phyloP scores from a whole-genome alignment of 2,888 invertebrate species.

The Dascillus cervinus region DNA sequence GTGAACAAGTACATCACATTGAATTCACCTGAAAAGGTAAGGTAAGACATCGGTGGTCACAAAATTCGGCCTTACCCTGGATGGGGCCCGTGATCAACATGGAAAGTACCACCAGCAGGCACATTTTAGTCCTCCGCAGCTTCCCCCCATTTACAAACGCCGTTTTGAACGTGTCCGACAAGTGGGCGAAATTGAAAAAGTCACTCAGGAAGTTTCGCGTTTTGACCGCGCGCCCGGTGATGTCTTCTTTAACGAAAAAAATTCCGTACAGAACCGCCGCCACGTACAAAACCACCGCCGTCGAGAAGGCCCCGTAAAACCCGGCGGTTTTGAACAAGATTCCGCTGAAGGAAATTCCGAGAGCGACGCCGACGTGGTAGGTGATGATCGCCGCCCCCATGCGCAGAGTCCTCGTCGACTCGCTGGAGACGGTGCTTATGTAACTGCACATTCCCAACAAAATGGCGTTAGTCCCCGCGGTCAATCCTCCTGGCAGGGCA shows the following conservation, averaged over 20 bases:
- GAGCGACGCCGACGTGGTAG: conserved; percentile 44
- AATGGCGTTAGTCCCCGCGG: conserved; percentile 50
- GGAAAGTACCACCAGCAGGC: conserved; percentile 44
- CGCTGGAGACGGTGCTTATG: conserved; percentile 50
- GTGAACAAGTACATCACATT: conserved; percentile 73
- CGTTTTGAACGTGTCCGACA: conserved; percentile 46
- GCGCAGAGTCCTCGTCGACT: conserved; percentile 49
- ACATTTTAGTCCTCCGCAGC: conserved; percentile 42
- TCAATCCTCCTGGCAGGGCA: conserved; percentile 46
- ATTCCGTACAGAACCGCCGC: conserved; percentile 45
- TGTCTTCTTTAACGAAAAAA: conserved; percentile 39
- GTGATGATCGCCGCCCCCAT: conserved; percentile 52
- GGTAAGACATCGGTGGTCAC: not conserved
- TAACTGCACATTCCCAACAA: conserved; percentile 54
- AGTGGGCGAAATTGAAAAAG: conserved; percentile 42
- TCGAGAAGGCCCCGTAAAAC: conserved; percentile 47
- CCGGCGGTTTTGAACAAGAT: conserved; percentile 44
- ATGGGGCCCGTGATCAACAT: conserved; percentile 48
- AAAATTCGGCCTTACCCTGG: conserved; percentile 46
- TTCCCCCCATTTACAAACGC: conserved; percentile 46
- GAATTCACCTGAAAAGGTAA: conserved; percentile 64
- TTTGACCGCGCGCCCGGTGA: not conserved
- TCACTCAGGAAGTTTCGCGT: conserved; percentile 23
- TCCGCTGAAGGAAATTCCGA: conserved; percentile 48
- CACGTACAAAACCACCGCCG: conserved; percentile 42